Conservation (phyloP, 2,888 invertebrate species). For the Eupithecia tripunctaria region DNA sequence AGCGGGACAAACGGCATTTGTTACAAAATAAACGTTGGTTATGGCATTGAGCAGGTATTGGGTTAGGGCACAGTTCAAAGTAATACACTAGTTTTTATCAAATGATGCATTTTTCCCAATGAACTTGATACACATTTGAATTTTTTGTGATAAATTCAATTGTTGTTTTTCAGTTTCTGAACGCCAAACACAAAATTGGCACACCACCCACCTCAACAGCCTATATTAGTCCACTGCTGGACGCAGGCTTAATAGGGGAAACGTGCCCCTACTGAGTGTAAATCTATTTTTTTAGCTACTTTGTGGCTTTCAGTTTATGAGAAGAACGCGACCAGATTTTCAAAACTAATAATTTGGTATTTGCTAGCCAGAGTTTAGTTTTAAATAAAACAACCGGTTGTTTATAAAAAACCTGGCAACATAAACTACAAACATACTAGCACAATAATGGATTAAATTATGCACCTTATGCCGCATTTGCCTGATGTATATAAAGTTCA, state of each 20-base stretch:
- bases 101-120: neutral
- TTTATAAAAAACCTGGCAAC: no score
- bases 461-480: no score
- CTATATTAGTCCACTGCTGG: no score
- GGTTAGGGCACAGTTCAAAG: neutral
- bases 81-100: neutral
- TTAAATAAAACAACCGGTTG: no score
- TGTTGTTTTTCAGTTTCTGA: neutral
- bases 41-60: neutral
- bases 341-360: neutral
- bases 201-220: no score
- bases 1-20: conserved; percentile 4
- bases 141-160: neutral
- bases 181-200: neutral
- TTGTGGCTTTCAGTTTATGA: no score
- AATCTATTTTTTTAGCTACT: no score
- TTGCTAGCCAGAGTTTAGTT: neutral
- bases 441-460: no score
- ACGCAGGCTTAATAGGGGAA: no score
- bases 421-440: no score
- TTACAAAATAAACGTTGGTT: neutral
- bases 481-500: neutral
- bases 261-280: no score
- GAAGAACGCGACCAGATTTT: neutral
- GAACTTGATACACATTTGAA: neutral